phyloP scores from a whole-genome alignment of 2,113 vertebrate species.

The Barbus barbus region DNA sequence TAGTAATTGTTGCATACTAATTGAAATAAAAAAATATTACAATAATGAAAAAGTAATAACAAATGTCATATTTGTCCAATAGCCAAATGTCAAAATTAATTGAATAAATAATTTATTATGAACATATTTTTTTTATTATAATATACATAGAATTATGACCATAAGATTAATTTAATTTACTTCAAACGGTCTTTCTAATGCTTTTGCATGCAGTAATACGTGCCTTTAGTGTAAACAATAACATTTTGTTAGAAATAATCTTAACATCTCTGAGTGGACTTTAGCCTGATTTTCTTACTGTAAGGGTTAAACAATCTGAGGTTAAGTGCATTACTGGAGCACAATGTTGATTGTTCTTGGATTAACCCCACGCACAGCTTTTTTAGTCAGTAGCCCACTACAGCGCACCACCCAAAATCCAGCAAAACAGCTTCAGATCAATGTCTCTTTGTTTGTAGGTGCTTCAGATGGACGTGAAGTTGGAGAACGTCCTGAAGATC shows the following conservation, averaged over 20 bases:
- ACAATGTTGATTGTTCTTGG: not conserved
- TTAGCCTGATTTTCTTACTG: not conserved
- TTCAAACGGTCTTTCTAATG: not conserved
- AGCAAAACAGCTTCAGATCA: conserved; percentile 30
- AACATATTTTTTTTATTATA: no score
- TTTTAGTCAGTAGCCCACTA: not conserved
- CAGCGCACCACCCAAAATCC: not conserved
- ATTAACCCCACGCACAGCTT: not conserved
- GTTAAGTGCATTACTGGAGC: conserved; percentile 2
- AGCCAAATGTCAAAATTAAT: not conserved
- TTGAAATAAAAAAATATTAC: not conserved
- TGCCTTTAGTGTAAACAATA: not conserved
- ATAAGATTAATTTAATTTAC: not conserved
- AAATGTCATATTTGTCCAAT: no score
- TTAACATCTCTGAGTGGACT: not conserved
- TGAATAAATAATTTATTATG: no score
- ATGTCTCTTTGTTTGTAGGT: conserved; percentile 63
- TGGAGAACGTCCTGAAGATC: conserved; percentile 72
- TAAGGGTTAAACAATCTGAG: not conserved
- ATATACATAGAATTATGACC: not conserved
- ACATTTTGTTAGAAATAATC: not conserved
- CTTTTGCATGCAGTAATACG: not conserved
- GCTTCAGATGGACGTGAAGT: conserved; percentile 73
- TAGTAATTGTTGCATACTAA: not conserved
- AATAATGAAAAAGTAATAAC: not conserved